These are phyloP conservation scores for Sebastes ruberrimus DNA, from an alignment of 2,797 vertebrate genomes.

Conservation along the genomic window DNA sequence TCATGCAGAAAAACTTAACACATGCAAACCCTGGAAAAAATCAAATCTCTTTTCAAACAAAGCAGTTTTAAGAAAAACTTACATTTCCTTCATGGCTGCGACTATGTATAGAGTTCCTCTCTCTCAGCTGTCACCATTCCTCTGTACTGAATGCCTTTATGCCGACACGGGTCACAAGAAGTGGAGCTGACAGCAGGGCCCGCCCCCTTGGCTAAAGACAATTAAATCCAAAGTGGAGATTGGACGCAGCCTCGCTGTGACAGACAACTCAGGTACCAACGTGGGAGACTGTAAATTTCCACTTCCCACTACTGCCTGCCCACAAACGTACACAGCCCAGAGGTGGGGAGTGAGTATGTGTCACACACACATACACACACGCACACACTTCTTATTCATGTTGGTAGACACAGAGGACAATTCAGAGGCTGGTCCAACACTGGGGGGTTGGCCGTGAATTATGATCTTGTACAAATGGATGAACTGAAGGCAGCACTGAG, in stretches of 20 bases:
- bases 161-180: constrained; percentile 70
- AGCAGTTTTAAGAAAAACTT: constrained; percentile 64
- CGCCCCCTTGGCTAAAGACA: constrained; percentile 80
- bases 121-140: constrained; percentile 83
- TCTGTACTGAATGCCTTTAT: constrained; percentile 79
- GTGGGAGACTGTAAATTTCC: constrained; percentile 82
- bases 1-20: not conserved
- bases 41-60: not conserved
- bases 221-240: constrained; percentile 80
- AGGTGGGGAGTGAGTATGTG: constrained; percentile 17
- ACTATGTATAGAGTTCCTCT: constrained; percentile 70
- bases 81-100: constrained; percentile 84
- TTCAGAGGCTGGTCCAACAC: constrained; percentile 32
- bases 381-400: constrained; percentile 59
- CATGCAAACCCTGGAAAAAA: not conserved
- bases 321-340: constrained; percentile 42
- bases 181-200: constrained; percentile 72
- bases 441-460: constrained; percentile 38
- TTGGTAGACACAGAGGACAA: constrained; percentile 48
- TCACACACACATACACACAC: constrained; percentile 34
- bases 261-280: constrained; percentile 76
- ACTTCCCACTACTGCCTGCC: constrained; percentile 66
- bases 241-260: constrained; percentile 68
- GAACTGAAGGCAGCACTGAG: constrained; percentile 7
- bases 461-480: constrained; percentile 35